Evolutionary conservation across 2,888 invertebrate genomes (phyloP), one percentile per base, ranked within the genome.

Genomic region (Drosophila fulvimacula): DNA sequence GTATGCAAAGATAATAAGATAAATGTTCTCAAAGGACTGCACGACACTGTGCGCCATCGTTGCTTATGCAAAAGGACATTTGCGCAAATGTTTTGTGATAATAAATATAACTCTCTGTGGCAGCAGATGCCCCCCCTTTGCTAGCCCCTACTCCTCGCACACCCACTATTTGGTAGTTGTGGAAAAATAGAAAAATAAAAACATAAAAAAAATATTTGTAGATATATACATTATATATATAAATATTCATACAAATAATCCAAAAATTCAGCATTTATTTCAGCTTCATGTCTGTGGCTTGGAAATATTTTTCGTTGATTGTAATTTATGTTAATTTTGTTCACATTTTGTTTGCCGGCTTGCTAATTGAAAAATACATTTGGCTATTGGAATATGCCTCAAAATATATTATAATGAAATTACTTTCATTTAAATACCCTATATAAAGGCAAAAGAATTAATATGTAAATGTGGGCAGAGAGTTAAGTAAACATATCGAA

Each of bases 1-100:
- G 76, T 80, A 77, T 85, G 82, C 81, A 88, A 87, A 88, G 81
- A 88, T 88, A 88, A 88, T 89, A 88, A 88, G 88, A 88, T 88
- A 88, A 88, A 88, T 88, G 88, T 88, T 83, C 90, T 88, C 88
- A 79, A 88, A 88, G 88, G 90, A 88, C 90, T 79, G 85, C 81
- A 84, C 82, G 79, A 84, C 87, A 84, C 61, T 72, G 67, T 67
- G 63, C 70, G 41, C 65, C 77, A 70, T 73, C 85, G 88, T 85
- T 88, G 83, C 84, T 88, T 88, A 80, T 88, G 89, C 89, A 88
- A 77, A 81, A 83, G 76, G 84, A 81, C 89, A 88, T 88, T 86
- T 86, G 87, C 79, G 77, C 82, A 85, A 85, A 88, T 86, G 84
- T 86, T 88, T 87, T 84, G 84, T 84, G 84, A 83, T 85, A 88